phyloP scores from a whole-genome alignment of 2,113 vertebrate species.

The Mirza zaza region DNA sequence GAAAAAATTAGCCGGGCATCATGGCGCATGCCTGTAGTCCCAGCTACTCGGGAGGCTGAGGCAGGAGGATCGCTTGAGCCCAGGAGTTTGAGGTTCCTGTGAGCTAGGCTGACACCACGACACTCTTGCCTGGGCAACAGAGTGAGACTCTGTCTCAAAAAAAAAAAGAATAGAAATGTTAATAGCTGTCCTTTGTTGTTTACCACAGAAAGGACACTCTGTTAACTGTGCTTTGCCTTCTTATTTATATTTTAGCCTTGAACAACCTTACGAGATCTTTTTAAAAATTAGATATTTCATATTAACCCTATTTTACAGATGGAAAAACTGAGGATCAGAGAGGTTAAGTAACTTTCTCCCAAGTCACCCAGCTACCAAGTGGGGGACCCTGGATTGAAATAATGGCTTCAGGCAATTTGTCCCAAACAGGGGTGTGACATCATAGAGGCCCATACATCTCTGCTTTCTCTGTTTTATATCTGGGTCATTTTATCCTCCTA shows the following conservation, averaged over 20 bases:
- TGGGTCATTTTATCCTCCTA: background rate
- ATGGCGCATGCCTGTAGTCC: no score
- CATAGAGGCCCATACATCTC: background rate
- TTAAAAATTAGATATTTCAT: background rate
- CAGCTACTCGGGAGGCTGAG: no score
- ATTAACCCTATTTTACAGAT: background rate
- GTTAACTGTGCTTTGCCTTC: background rate
- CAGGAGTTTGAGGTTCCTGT: no score
- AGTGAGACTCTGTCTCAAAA: no score
- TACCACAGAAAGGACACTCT: background rate
- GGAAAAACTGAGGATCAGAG: background rate
- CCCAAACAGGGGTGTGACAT: background rate
- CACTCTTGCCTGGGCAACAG: no score
- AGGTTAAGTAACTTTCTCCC: background rate
- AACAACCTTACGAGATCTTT: background rate
- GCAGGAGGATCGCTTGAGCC: no score
- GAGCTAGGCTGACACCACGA: no score
- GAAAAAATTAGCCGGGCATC: no score
- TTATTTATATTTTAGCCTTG: background rate
- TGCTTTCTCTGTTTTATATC: background rate
- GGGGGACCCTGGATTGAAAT: background rate
- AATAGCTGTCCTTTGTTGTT: background rate
- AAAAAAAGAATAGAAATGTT: background rate
- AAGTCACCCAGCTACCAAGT: background rate
- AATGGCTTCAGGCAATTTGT: background rate